Conservation (phyloP, 2,113 vertebrate species). For the Corydoras maculifer region DNA sequence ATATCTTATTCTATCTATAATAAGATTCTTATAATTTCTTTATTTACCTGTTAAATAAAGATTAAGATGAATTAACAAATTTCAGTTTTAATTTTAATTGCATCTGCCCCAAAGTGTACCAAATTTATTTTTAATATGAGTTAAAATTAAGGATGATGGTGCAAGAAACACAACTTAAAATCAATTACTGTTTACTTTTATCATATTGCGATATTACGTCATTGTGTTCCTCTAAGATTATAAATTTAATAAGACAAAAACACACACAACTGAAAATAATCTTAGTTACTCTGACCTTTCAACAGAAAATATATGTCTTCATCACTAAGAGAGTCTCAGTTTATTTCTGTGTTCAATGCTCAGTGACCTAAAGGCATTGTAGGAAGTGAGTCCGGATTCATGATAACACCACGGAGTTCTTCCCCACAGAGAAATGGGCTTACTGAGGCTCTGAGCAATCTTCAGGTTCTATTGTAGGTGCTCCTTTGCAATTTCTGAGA, state of each 20-base stretch:
- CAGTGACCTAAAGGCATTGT: conserved; percentile 35
- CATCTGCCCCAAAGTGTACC: too few relatives aligned
- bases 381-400: conserved; percentile 13
- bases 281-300: not conserved
- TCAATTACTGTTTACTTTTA: too few relatives aligned
- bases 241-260: not conserved
- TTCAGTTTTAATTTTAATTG: too few relatives aligned
- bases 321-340: conserved; percentile 2
- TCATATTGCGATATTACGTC: too few relatives aligned
- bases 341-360: conserved; percentile 16
- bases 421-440: conserved; percentile 2
- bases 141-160: too few relatives aligned
- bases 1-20: too few relatives aligned
- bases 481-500: conserved; percentile 20
- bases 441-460: conserved; percentile 18
- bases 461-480: conserved; percentile 1
- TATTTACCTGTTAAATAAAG: too few relatives aligned
- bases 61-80: too few relatives aligned
- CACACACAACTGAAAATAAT: not conserved
- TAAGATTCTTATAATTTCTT: too few relatives aligned
- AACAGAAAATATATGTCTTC: not conserved
- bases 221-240: too few relatives aligned
- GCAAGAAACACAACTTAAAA: too few relatives aligned
- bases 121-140: too few relatives aligned
- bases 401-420: conserved; percentile 23